Evolutionary conservation across 2,113 vertebrate species (phyloP).

Genomic region (Calypte anna): DNA sequence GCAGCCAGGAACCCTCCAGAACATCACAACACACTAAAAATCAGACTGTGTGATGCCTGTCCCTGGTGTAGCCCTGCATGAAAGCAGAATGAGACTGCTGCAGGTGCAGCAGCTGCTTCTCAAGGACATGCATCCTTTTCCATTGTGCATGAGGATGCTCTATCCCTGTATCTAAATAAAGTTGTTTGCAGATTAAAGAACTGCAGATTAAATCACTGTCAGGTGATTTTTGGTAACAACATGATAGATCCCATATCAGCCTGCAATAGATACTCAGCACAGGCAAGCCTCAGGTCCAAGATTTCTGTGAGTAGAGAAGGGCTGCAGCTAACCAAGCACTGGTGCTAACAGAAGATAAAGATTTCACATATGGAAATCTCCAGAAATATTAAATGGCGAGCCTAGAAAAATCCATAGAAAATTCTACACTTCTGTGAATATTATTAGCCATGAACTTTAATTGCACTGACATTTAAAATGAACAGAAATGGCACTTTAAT

Average conservation of each 20-base stretch:
- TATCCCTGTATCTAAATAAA: not conserved
- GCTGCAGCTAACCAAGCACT: not conserved
- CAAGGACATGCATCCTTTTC: not conserved
- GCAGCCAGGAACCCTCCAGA: not conserved
- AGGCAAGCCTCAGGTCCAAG: not conserved
- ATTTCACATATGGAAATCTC: constrained; percentile 53
- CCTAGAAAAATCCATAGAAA: constrained; percentile 49
- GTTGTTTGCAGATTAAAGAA: not conserved
- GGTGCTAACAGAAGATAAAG: not conserved
- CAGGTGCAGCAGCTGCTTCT: not conserved
- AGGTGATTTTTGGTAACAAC: not conserved
- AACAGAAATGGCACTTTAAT: constrained; percentile 78
- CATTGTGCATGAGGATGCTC: rapidly evolving
- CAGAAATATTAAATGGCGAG: constrained; percentile 52
- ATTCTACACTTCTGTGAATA: constrained; percentile 73
- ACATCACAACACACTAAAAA: not conserved
- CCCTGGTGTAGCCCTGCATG: not conserved
- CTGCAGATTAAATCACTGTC: not conserved
- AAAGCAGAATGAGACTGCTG: not conserved
- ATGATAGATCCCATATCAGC: not conserved
- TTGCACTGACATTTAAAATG: constrained; percentile 79
- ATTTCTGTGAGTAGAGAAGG: not conserved
- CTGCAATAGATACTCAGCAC: not conserved
- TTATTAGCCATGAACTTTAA: constrained; percentile 75
- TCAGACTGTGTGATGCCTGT: not conserved